phyloP scores from a whole-genome alignment of 2,888 invertebrate species.

The Torymus aiolomorphi region DNA sequence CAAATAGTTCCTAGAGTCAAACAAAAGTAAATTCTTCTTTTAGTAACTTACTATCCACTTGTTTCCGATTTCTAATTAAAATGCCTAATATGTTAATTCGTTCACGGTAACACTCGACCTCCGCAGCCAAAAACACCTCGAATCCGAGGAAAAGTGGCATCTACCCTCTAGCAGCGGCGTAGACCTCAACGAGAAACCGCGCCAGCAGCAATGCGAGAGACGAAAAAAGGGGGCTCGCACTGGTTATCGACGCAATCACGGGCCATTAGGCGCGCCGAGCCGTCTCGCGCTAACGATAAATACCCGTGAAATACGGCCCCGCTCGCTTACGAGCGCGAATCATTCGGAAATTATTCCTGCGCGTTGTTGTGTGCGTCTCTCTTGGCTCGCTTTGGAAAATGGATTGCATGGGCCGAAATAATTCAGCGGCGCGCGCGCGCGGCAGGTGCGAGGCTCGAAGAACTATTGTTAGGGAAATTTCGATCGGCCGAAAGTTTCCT shows the following conservation, averaged over 20 bases:
- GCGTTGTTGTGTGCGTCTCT: constrained; percentile 15
- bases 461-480: constrained; percentile 54
- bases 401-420: constrained; percentile 43
- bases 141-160: too few relatives aligned
- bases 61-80: too few relatives aligned
- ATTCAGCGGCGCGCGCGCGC: constrained; percentile 28
- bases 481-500: constrained; percentile 34
- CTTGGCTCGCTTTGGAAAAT: constrained; percentile 30
- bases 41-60: too few relatives aligned
- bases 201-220: neutral
- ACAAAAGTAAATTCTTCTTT: too few relatives aligned
- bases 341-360: constrained; percentile 60
- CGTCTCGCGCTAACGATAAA: constrained; percentile 59
- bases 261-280: constrained; percentile 65
- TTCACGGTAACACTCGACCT: too few relatives aligned
- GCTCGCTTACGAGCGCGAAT: constrained; percentile 46
- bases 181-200: too few relatives aligned
- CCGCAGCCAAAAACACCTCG: too few relatives aligned
- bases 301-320: constrained; percentile 61
- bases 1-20: too few relatives aligned
- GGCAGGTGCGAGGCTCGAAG: constrained; percentile 27
- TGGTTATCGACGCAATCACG: constrained; percentile 64
- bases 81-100: too few relatives aligned
- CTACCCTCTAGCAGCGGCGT: too few relatives aligned
- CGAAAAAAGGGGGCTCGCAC: neutral